Evolutionary conservation across 1,140 invertebrate genomes (phyloP), one percentile per base, ranked within the genome.

Genomic region (Papilio machaon): DNA sequence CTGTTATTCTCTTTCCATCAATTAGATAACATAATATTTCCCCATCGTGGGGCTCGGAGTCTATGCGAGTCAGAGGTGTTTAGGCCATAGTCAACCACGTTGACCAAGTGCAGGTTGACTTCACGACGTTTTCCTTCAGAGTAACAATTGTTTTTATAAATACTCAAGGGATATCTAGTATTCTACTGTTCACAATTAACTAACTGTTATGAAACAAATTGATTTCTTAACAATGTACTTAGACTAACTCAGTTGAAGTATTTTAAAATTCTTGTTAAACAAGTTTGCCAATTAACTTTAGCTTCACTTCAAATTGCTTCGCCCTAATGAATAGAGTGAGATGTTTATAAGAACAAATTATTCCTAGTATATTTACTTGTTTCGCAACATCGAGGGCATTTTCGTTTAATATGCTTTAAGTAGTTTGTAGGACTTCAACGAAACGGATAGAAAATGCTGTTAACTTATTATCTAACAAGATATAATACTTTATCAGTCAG

Each of bases 271-370:
- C 64, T 67, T 67, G 30, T 67, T 67, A 17, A 38, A 11, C 13
- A 67, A 67, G 30, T 67, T 64, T 30, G 9, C 60, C 23, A 64
- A 64, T 64, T 64, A 35, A 67, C 64, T 67, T 67, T 35, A 67
- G 13, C 11, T 67, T 67, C 64, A 15, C 64, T 67, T 35, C 23
- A 67, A 67, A 67, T 38, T 67, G 10, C 23, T 67, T 67, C 23
- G 23, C 23, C 60, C 30, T 64, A 64, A 64, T 64, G 11, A 35
- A 4, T 67, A 2, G 30, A 67, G 30, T 38, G 13, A 67, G 64
- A 10, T 67, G 64, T 67, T 67, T 67, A 0, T 17, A 67, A 64
- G 19, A 64, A 67, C 23, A 35, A 30, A 10, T 64, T 64, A 64
- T 30, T 19, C 23, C 3, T 23, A 30, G 23, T 30, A 30, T 64